Evolutionary conservation across 2,113 vertebrate species (phyloP).

Genomic region (Sceloporus tristichus): DNA sequence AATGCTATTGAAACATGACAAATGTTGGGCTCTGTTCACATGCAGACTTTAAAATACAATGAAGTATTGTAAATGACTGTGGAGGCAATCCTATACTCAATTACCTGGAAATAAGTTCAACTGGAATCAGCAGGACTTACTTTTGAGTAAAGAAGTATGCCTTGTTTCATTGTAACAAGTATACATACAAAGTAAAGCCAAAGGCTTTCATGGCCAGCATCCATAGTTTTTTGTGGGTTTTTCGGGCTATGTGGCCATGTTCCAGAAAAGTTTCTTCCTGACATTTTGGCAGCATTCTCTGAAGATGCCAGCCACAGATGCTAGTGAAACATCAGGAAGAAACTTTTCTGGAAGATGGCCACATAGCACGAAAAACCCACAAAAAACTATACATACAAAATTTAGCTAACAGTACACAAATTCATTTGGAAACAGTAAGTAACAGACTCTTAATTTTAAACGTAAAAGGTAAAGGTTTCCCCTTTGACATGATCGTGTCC

Average conservation of each 20-base stretch:
- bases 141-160: neutral
- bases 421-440: neutral
- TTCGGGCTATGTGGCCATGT: no score
- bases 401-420: neutral
- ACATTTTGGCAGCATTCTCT: no score
- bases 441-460: neutral
- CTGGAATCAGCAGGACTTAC: neutral
- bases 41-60: neutral
- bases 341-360: no score
- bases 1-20: neutral
- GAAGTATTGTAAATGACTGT: neutral
- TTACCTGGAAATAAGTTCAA: neutral
- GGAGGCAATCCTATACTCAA: no score
- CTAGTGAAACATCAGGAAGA: no score
- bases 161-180: neutral
- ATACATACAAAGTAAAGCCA: neutral
- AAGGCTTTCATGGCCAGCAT: no score
- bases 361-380: no score
- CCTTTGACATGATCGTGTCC: no score
- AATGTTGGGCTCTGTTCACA: neutral
- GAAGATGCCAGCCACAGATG: no score
- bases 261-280: no score
- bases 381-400: neutral
- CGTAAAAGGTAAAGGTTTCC: no score
- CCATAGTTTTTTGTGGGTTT: no score